These are phyloP conservation scores for Hemicentrotus pulcherrimus DNA, from an alignment of 35 echinoderm and acorn worm species.

Conservation along the genomic window DNA sequence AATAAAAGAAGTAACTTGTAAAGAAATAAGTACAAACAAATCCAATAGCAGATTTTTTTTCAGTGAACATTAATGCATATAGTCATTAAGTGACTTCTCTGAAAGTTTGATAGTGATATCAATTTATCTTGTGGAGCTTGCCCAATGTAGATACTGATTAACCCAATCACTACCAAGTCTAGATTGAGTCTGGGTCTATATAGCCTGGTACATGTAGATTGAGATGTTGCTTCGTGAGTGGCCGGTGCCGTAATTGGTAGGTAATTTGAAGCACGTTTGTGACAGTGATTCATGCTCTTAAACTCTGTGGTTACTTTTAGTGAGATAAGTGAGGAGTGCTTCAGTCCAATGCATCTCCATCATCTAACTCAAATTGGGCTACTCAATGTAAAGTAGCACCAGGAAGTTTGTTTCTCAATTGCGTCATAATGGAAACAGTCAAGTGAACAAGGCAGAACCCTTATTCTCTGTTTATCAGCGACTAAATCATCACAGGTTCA, in stretches of 20 bases:
- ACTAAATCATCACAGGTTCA: neutral
- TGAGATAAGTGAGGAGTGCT: slow-evolving; percentile 1
- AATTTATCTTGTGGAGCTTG: neutral
- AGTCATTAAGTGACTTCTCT: neutral
- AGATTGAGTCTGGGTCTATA: neutral
- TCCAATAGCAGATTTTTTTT: neutral
- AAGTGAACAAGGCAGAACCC: neutral
- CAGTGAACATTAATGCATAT: neutral
- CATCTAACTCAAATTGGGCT: neutral
- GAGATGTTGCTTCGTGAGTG: neutral
- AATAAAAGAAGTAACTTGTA: no score
- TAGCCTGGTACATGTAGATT: neutral
- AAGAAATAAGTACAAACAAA: neutral
- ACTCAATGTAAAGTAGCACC: neutral
- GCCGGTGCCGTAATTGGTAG: neutral
- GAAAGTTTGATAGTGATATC: neutral
- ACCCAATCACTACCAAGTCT: neutral
- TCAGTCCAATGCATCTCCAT: neutral
- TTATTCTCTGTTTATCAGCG: neutral
- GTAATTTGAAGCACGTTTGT: neutral
- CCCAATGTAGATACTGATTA: neutral
- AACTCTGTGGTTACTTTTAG: slow-evolving; percentile 11
- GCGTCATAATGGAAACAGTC: neutral
- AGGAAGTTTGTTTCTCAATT: neutral
- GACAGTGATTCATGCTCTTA: neutral